Conservation (phyloP, 2,888 invertebrate species). For the Heliconius erato region DNA sequence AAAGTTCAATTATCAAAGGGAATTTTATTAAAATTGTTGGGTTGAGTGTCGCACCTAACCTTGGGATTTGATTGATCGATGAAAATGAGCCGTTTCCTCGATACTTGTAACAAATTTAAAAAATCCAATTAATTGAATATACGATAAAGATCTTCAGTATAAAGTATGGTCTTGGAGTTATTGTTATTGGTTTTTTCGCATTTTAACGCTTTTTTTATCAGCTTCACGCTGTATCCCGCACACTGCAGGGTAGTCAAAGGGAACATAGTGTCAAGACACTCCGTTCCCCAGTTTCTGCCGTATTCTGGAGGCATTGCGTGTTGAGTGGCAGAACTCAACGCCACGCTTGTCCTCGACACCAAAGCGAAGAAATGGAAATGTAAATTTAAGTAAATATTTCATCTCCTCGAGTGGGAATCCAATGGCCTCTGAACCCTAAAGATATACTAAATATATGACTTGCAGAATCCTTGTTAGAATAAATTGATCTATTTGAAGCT, state of each 20-base stretch:
- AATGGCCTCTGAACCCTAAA: background rate
- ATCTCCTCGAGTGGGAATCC: too few species aligned
- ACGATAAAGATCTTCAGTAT: background rate
- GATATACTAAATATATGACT: background rate
- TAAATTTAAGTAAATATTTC: too few species aligned
- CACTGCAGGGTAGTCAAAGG: too few species aligned
- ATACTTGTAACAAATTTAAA: background rate
- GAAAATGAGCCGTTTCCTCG: background rate
- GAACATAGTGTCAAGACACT: too few species aligned
- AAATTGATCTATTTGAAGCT: background rate
- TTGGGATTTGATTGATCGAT: background rate
- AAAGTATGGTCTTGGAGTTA: background rate
- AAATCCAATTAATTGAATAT: background rate
- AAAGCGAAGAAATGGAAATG: too few species aligned
- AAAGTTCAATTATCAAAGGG: conserved; percentile 30
- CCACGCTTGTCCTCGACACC: too few species aligned
- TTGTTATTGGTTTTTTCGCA: background rate
- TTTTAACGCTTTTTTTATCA: too few species aligned
- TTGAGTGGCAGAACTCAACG: too few species aligned
- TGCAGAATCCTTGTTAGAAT: background rate
- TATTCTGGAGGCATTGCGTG: too few species aligned
- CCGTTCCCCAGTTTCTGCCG: too few species aligned
- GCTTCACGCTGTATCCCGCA: too few species aligned
- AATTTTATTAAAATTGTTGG: conserved; percentile 8
- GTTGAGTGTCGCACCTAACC: background rate